Percentiles rank a stretch among this genome's conserved stretches.
These are phyloP conservation scores for Artemisiospiza belli DNA, from an alignment of 2,113 vertebrate genomes.

Conservation along the genomic window DNA sequence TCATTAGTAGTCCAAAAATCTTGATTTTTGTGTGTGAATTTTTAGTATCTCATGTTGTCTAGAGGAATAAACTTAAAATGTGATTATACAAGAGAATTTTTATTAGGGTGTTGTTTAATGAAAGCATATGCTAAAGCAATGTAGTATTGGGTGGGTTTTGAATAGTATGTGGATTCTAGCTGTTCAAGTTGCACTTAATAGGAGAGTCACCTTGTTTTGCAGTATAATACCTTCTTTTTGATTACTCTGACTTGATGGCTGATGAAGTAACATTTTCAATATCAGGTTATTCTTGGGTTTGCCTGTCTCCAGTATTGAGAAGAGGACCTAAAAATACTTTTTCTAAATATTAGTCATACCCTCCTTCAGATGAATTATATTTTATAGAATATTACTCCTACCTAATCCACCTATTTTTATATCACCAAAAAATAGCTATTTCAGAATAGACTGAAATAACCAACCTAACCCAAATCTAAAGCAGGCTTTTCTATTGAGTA, in stretches of 20 bases:
- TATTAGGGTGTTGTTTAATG: not conserved
- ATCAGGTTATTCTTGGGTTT: conserved; percentile 9
- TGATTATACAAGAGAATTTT: not conserved
- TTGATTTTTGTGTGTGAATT: not conserved
- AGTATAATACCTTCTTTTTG: not conserved
- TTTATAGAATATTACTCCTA: conserved; percentile 58
- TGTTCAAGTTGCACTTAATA: not conserved
- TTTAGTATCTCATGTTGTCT: not conserved
- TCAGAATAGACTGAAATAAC: conserved; percentile 31
- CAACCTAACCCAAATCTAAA: conserved; percentile 23
- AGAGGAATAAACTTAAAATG: not conserved
- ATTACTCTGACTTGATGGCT: not conserved
- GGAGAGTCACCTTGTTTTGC: not conserved
- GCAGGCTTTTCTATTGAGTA: not conserved
- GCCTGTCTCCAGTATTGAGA: not conserved
- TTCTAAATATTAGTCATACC: conserved; percentile 54
- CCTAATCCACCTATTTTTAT: conserved; percentile 56
- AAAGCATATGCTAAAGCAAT: not conserved
- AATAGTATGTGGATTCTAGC: not conserved
- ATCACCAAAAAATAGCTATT: not conserved
- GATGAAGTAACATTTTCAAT: not conserved
- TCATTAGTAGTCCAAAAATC: not conserved
- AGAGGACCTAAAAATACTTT: conserved; percentile 36
- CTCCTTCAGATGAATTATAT: conserved; percentile 37
- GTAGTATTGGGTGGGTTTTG: not conserved